Base-by-base conservation (phyloP, 2,888 invertebrate species). In the Lithophane leautieri region DNA sequence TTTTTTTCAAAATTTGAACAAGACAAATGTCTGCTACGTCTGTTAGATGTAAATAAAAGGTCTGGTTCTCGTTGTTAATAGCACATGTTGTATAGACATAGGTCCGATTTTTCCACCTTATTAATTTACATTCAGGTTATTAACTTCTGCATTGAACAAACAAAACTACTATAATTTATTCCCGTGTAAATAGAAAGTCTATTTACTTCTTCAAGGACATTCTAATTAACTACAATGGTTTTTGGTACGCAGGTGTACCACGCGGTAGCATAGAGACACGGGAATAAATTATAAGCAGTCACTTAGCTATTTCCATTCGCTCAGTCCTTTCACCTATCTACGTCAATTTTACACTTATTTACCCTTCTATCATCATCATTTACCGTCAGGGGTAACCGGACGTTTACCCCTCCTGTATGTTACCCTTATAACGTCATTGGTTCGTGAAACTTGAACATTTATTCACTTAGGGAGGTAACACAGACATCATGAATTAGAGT, bases 321-420 rank as follows among this genome's bases (percentile, higher is more conserved):
- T 22, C 28, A 34, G 66, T 62, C 12, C 56, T 62, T 62, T 80
- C 42, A 68, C 56, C 67, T 67, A 8, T 28, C 11, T 12, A 47
- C 14, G 7, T 22, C 34, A 22, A 50, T n/a, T 60, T 40, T 16
- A 50, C n/a, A n/a, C n/a, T n/a, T n/a, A n/a, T n/a, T n/a, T n/a
- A n/a, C n/a, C n/a, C n/a, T n/a, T n/a, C n/a, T n/a, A n/a, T n/a
- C n/a, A n/a, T 69, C 54, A 78, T 69, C 56, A 69, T 69, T 70
- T 68, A 61, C 28, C 3, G 47, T 6, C 7, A 56, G 14, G 28
- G 63, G 44, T 25, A 44, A 74, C 11, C 6, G 16, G 44, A 69
- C 70, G 44, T 70, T 52, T 62, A 82, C n/a, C 40, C 22, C n/a
- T 42, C 58, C 28, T 14, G n/a, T 60, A 22, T 22, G 25, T 50